These are phyloP conservation scores for Chrysemys picta DNA, from an alignment of 2,113 vertebrate species.

Conservation along the genomic window DNA sequence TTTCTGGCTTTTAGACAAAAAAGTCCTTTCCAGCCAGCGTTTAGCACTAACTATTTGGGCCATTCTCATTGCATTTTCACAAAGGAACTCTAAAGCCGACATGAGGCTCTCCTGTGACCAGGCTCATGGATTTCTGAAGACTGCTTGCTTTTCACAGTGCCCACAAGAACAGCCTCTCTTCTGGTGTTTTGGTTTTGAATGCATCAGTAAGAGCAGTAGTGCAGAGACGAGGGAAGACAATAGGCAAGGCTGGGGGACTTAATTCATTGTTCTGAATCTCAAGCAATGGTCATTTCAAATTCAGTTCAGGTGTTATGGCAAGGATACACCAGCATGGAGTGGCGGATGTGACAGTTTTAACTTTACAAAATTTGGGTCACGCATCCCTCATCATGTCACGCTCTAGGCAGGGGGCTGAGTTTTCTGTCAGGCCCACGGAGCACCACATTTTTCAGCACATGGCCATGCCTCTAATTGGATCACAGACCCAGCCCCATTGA, in stretches of 20 bases:
- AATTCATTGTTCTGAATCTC: neutral
- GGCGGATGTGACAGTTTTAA: neutral
- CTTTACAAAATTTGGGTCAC: neutral
- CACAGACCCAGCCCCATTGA: fast-evolving
- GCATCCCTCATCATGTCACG: neutral
- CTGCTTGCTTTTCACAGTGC: neutral
- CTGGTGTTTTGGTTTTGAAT: neutral
- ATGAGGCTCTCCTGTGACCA: neutral
- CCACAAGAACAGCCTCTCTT: neutral
- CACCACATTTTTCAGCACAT: neutral
- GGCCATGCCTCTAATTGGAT: neutral
- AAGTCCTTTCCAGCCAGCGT: slow-evolving; percentile 32
- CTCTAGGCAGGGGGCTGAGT: neutral
- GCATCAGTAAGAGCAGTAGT: neutral
- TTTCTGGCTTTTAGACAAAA: slow-evolving; percentile 9
- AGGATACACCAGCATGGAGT: neutral
- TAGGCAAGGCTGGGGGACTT: neutral
- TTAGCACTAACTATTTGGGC: neutral
- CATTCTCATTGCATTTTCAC: neutral
- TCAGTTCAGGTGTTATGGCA: neutral
- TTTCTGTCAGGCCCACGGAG: neutral
- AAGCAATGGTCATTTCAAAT: neutral
- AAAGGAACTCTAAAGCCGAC: slow-evolving; percentile 34
- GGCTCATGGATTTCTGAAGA: neutral
- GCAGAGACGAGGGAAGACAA: neutral